Conservation (phyloP, 2,888 invertebrate genomes). For the Conistra vaccinii region DNA sequence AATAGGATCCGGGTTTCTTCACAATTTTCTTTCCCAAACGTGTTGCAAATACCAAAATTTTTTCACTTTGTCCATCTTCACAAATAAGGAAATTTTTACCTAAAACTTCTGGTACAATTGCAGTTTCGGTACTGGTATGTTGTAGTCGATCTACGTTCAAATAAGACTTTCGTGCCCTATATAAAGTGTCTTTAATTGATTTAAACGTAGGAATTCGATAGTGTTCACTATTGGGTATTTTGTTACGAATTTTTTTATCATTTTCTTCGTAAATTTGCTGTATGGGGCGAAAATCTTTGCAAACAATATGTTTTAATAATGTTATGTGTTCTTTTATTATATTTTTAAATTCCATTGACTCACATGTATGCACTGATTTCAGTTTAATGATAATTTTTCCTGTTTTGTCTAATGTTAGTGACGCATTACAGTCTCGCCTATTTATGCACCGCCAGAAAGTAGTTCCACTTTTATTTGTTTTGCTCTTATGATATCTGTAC, state of each 20-base stretch:
- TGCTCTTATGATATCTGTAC: constrained; percentile 4
- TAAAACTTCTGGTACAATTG: constrained; percentile 3
- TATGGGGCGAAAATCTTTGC: no score
- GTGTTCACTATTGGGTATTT: constrained; percentile 3
- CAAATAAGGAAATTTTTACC: constrained; percentile 5
- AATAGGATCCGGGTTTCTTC: constrained; percentile 11
- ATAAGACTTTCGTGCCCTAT: constrained; percentile 6
- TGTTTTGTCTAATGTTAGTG: constrained; percentile 4
- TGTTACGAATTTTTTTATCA: neutral
- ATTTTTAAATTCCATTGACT: constrained; percentile 7
- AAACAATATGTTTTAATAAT: no score
- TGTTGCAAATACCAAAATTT: neutral
- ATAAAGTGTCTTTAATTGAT: constrained; percentile 4
- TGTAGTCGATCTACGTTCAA: constrained; percentile 7
- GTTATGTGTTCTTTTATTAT: neutral
- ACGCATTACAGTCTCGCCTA: neutral
- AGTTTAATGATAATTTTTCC: neutral
- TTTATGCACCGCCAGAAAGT: constrained; percentile 3
- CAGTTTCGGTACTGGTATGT: neutral
- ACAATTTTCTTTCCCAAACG: constrained; percentile 2
- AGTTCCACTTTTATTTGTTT: constrained; percentile 3
- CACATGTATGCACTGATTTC: constrained; percentile 3
- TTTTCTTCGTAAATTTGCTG: no score
- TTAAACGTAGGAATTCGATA: constrained; percentile 1
- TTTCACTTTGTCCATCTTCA: constrained; percentile 6